phyloP scores from a whole-genome alignment of 2,113 vertebrate species.

The Boleophthalmus pectinirostris region DNA sequence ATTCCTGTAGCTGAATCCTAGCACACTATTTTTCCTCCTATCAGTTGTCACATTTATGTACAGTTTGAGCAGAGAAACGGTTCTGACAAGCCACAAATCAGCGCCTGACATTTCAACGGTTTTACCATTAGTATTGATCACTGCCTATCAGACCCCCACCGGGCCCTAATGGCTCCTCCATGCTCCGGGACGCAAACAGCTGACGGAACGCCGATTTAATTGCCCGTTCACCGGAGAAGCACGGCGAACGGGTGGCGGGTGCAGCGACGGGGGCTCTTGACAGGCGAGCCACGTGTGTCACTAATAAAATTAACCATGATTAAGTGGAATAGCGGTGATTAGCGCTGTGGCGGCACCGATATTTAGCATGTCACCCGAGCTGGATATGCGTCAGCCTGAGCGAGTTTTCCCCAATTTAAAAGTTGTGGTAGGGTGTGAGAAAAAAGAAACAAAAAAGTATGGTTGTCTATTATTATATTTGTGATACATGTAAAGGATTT shows the following conservation, averaged over 20 bases:
- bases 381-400: background rate
- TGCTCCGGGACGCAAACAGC: background rate
- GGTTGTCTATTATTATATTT: too few relatives aligned
- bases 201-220: constrained; percentile 12
- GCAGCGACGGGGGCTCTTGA: background rate
- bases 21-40: background rate
- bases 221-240: background rate
- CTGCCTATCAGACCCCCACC: constrained; percentile 14
- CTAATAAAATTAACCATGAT: background rate
- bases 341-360: background rate
- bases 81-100: constrained; percentile 3
- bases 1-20: background rate
- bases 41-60: background rate
- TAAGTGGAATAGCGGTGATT: background rate
- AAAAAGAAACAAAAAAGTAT: background rate
- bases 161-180: constrained; percentile 1
- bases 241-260: background rate
- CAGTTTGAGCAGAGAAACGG: background rate
- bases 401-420: background rate
- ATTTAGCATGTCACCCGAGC: background rate
- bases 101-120: constrained; percentile 11
- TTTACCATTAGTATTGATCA: constrained; percentile 14
- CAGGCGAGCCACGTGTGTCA: constrained; percentile 1
- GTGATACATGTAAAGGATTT: too few relatives aligned
- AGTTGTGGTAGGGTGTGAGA: background rate